Evolutionary conservation across 2,888 invertebrate genomes (phyloP).

Genomic region (Drosophila paramelanica): DNA sequence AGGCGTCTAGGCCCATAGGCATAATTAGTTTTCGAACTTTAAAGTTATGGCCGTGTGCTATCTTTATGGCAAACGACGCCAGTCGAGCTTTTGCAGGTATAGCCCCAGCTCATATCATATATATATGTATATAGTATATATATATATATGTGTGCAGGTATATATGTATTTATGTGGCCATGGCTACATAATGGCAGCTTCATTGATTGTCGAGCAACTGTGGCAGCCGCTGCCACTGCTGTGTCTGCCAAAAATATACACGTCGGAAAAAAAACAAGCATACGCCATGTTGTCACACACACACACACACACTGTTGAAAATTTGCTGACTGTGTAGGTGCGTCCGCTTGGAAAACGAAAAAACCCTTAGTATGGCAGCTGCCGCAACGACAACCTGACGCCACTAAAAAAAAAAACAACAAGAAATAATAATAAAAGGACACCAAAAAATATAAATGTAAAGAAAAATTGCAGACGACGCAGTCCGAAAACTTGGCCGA

Average conservation of each 20-base stretch:
- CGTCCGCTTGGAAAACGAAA: constrained; percentile 65
- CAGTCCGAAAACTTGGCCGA: constrained; percentile 71
- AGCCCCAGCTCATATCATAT: background rate
- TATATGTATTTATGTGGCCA: constrained; percentile 16
- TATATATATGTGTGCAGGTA: background rate
- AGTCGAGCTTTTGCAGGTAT: constrained; percentile 39
- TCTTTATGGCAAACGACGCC: constrained; percentile 66
- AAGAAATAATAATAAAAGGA: constrained; percentile 14
- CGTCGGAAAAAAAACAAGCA: constrained; percentile 42
- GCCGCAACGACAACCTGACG: constrained; percentile 75
- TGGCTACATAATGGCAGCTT: constrained; percentile 48
- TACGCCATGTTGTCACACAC: constrained; percentile 52
- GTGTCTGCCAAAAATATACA: constrained; percentile 58
- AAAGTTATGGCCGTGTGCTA: constrained; percentile 77
- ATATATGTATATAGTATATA: constrained; percentile 2
- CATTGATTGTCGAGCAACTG: constrained; percentile 58
- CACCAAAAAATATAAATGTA: constrained; percentile 15
- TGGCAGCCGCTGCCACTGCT: constrained; percentile 43
- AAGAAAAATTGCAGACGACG: constrained; percentile 66
- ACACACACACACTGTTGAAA: constrained; percentile 29
- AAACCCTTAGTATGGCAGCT: constrained; percentile 54
- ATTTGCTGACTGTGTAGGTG: constrained; percentile 73
- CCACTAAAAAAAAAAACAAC: constrained; percentile 38
- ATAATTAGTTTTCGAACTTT: constrained; percentile 84
- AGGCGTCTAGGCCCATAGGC: constrained; percentile 67